Evolutionary conservation across 2,888 invertebrate species (phyloP).

Genomic region (Clanis bilineata): DNA sequence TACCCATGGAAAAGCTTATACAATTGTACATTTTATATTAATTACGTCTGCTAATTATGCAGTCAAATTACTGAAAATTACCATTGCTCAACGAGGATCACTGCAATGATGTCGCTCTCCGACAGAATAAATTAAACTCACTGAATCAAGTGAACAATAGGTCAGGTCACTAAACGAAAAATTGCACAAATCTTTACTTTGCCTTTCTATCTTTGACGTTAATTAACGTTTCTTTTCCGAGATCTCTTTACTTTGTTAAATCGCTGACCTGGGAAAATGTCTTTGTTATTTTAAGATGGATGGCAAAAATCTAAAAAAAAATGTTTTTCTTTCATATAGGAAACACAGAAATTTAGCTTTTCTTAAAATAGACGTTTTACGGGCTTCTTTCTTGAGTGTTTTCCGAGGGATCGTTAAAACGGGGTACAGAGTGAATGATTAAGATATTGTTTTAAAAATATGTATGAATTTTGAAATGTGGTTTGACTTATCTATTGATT

Average conservation of each 20-base stretch:
- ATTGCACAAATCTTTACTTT: slow-evolving; percentile 19
- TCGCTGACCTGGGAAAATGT: background rate
- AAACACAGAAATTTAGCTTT: background rate
- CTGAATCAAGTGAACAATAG: slow-evolving; percentile 35
- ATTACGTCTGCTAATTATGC: background rate
- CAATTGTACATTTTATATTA: background rate
- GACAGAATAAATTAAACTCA: slow-evolving; percentile 33
- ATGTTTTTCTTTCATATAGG: background rate
- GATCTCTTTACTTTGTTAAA: slow-evolving; percentile 1
- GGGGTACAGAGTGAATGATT: background rate
- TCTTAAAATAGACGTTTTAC: background rate
- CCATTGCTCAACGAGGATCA: background rate
- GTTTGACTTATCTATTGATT: no score
- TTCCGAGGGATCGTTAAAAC: background rate
- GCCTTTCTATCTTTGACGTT: slow-evolving; percentile 4
- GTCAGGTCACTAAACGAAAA: slow-evolving; percentile 24
- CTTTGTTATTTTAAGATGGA: background rate
- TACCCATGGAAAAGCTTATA: no score
- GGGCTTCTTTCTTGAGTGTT: background rate
- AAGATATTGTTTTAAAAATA: background rate
- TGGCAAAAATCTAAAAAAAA: background rate
- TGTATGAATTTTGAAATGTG: background rate
- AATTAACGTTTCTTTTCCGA: slow-evolving; percentile 10
- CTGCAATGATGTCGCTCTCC: background rate
- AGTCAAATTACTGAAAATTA: background rate